Evolutionary conservation across 2,888 invertebrate species (phyloP), one percentile per base, ranked within the genome.

Genomic region (Pollenia griseotomentosa): DNA sequence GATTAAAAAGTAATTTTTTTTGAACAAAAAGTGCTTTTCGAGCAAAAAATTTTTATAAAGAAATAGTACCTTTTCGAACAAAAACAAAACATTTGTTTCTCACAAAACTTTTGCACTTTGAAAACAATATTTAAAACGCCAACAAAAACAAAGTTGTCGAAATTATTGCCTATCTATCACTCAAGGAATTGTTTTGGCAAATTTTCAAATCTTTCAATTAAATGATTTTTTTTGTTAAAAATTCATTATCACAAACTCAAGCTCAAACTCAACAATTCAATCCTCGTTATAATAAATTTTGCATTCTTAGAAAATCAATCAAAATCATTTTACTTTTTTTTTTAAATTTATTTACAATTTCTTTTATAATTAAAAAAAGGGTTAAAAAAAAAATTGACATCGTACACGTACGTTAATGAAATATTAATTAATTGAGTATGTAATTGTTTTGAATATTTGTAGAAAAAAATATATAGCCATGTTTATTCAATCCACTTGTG

Each of bases 351-450:
- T 44, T 44, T 73, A 44, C 8, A 19, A 53, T 53, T 51, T 9
- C 51, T 55, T 77, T 42, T 11, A 46, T 59, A 23, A 44, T 42
- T 42, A 16, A 33, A 33, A 33, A 33, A 33, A 6, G 5, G 33
- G 5, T 40, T 16, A 12, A 14, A 63, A 16, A 66, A 66, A 77
- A 55, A 19, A 23, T 23, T 68, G 68, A 40, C 33, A 40, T 23
- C 46, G 55, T 19, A 23, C n/a, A 66, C 16, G 66, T 68, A 70
- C 68, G 68, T 51, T 51, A 19, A 59, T 70, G 9, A 70, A 79
- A 79, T 79, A 51, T 79, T 79, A 79, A 70, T 79, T 70, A 70
- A 61, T 61, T 70, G 51, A 23, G 23, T 23, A 23, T 51, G 40
- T 51, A 42, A 48, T 59, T 48, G 42, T 11, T 12, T 61, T 46